A percentile compares a stretch with the other conserved stretches of the same genome.
These are phyloP conservation scores for Phalera bucephala DNA, from an alignment of 2,888 invertebrate genomes.

Conservation along the genomic window DNA sequence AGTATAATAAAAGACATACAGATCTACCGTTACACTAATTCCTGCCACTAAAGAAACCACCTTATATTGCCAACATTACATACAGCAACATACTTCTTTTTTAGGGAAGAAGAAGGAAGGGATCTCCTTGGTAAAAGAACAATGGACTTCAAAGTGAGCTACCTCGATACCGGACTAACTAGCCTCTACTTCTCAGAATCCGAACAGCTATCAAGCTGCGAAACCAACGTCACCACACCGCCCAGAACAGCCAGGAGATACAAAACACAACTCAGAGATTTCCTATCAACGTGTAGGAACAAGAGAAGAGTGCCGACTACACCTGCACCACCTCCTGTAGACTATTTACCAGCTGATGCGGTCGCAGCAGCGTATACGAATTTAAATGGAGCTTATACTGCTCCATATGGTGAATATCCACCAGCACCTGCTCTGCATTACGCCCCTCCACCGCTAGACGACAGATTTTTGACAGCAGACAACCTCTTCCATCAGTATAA, in stretches of 20 bases:
- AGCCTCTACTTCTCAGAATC: constrained; percentile 95
- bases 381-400: constrained; percentile 90
- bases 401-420: constrained; percentile 89
- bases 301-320: constrained; percentile 86
- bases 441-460: constrained; percentile 84
- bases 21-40: too few relatives aligned
- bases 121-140: constrained; percentile 98
- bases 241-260: constrained; percentile 94
- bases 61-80: too few relatives aligned
- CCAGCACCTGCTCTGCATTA: constrained; percentile 88
- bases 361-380: constrained; percentile 92
- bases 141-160: constrained; percentile 99
- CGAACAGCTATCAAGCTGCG: constrained; percentile 87
- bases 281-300: constrained; percentile 94
- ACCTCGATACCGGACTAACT: constrained; percentile 96
- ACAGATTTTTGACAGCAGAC: constrained; percentile 91
- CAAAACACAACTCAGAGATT: constrained; percentile 96
- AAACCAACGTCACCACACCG: constrained; percentile 85
- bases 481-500: constrained; percentile 96
- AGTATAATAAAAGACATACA: too few relatives aligned
- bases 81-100: too few relatives aligned
- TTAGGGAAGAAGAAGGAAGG: constrained; percentile 99
- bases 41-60: too few relatives aligned
- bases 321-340: constrained; percentile 86
- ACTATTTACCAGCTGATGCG: constrained; percentile 86